Base-by-base conservation (phyloP, 2,888 invertebrate genomes). In the Lamproptera curius region DNA sequence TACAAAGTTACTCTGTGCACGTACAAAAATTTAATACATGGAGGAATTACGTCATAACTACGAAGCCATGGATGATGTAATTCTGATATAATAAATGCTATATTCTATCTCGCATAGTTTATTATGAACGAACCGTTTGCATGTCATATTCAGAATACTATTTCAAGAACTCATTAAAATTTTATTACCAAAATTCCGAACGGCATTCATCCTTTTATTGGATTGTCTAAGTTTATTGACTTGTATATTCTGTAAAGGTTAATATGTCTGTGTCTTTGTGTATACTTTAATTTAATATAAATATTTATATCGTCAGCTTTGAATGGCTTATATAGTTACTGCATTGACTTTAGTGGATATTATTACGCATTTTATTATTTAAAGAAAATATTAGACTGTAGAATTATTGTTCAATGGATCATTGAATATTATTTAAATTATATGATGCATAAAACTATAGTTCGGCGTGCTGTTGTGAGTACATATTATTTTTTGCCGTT, bases 11-110 rank as follows among this genome's bases (percentile, higher is more conserved):
- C 4, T 46, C 46, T 46, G 35, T 40, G 26, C 14, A 14, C 16
- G 39, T 16, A 46, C 33, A 16, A 39, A 40, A 28, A 16, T 34
- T 41, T 41, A 10, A 10, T 28, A 28, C 3, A 16, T n/a, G 33
- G 13, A 14, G 10, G 17, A 36, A 26, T 46, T 40, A 41, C 46
- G 46, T 46, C 46, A 46, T 11, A 36, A 26, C 35, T 35, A 35
- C 34, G 39, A 23, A 46, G 40, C 26, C 35, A 41, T 41, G 16
- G 28, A 14, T 35, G 41, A 46, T 36, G 46, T 28, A 28, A 28
- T 9, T 6, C 28, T 10, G 9, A 5, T 28, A 5, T 28, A 28
- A 28, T 28, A 28, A 28, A 28, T 9, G 28, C 10, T 2, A 28
- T 10, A 5, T 28, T 5, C 10, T 28, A 28, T 8, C 28, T 2